A percentile compares a stretch with the other conserved stretches of the same genome.
phyloP scores from a whole-genome alignment of 2,797 vertebrate genomes.

The Buceros bicornis region DNA sequence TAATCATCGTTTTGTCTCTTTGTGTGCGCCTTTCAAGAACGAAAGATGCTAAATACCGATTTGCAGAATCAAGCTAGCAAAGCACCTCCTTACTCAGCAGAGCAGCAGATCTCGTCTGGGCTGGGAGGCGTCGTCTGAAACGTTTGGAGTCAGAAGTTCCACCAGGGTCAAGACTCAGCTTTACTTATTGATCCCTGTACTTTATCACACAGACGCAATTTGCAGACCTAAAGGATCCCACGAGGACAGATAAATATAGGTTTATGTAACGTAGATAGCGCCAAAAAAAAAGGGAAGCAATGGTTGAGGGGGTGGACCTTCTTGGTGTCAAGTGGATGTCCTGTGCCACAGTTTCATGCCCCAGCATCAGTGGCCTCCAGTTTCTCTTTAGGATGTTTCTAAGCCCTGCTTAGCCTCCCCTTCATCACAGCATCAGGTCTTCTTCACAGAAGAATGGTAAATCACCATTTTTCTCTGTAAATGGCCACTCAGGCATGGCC shows the following conservation, averaged over 20 bases:
- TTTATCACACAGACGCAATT: not conserved
- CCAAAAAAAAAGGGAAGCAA: not conserved
- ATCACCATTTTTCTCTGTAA: constrained; percentile 20
- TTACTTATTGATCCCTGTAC: not conserved
- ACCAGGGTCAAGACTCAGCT: not conserved
- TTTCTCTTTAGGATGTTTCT: not conserved
- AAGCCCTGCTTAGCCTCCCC: not conserved
- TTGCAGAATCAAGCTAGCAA: not conserved
- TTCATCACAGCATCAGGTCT: not conserved
- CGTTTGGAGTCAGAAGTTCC: not conserved
- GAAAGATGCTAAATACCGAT: not conserved
- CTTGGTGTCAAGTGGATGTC: not conserved
- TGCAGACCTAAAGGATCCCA: not conserved
- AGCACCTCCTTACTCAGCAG: constrained; percentile 24
- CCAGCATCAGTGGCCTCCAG: not conserved
- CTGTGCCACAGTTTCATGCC: not conserved
- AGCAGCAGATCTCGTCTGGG: not conserved
- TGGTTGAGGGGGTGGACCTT: not conserved
- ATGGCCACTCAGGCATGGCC: constrained; percentile 16
- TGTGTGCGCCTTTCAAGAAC: not conserved
- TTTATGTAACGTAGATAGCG: not conserved
- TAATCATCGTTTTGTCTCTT: constrained; percentile 50
- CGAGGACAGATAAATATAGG: not conserved
- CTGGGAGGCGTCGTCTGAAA: not conserved
- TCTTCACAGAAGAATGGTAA: not conserved